Base-by-base conservation (phyloP, 2,888 invertebrate species). In the Idaea dimidiata region DNA sequence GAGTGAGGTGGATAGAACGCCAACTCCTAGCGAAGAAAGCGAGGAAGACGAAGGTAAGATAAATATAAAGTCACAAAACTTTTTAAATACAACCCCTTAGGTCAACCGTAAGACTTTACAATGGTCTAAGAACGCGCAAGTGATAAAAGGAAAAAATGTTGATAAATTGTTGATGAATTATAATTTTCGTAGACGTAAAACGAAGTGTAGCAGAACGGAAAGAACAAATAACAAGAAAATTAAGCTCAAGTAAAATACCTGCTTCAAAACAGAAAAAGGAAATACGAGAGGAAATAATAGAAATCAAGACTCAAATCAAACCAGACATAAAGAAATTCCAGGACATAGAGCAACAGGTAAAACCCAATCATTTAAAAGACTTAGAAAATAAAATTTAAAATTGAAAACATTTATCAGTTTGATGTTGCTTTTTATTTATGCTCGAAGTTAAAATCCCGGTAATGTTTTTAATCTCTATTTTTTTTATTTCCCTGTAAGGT, bases 151-250 rank as follows among this genome's bases (percentile, higher is more conserved):
- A 43, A 43, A 8, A 43, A 43, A 8, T 8, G 32, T 2, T 8
- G 8, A 3, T 43, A 5, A 2, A 43, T 7, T 43, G 3, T 7
- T 43, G 3, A 43, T 6, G 55, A n/a, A 17, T 17, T n/a, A 55
- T 18, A 17, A 57, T 32, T 61, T 54, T 69, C 72, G 2, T 62
- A 93, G 93, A 88, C 70, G 78, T 94, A 18, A 95, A 95, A 73
- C 94, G 94, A 68, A 95, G 95, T 59, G 96, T 96, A 33, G 95
- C 95, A n/a, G 96, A 96, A 80, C 90, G 96, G 70, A 95, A 96
- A 68, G 95, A 95, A 77, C 95, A 96, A 89, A 96, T 96, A 59
- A 95, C 96, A 16, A 95, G 95, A 80, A 94, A 96, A 61, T 84
- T 96, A 33, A 96, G 95, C 54, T 93, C 94, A 17, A 95, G 95